Conservation (phyloP, 2,797 vertebrate species). For the Clarias fuscus region DNA sequence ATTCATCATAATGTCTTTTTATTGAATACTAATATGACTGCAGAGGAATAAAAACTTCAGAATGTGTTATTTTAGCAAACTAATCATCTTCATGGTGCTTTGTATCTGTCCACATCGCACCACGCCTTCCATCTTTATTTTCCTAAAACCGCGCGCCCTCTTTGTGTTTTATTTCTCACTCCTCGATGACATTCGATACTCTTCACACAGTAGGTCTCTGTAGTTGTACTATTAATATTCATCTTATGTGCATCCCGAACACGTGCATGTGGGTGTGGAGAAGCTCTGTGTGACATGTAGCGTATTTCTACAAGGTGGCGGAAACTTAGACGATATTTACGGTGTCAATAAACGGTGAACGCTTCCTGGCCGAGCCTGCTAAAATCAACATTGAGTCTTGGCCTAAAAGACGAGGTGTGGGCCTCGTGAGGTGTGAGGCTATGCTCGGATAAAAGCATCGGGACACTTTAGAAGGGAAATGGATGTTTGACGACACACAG, state of each 20-base stretch:
- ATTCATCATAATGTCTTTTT: too few relatives aligned
- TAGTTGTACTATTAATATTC: neutral
- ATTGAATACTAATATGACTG: too few relatives aligned
- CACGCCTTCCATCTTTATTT: too few relatives aligned
- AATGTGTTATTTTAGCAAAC: too few relatives aligned
- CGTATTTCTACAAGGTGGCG: neutral
- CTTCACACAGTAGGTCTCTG: neutral
- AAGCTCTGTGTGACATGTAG: neutral
- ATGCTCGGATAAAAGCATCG: neutral
- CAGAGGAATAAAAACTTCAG: too few relatives aligned
- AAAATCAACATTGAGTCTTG: neutral
- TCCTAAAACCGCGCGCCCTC: neutral
- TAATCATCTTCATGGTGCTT: too few relatives aligned
- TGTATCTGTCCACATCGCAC: too few relatives aligned
- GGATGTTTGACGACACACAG: neutral
- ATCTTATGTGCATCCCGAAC: neutral
- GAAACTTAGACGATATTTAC: neutral
- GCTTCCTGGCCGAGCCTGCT: neutral
- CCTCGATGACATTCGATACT: neutral
- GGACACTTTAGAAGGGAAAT: neutral
- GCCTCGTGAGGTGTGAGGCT: neutral
- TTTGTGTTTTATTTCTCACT: neutral
- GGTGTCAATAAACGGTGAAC: neutral
- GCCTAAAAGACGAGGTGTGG: neutral
- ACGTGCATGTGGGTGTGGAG: neutral